These are phyloP conservation scores for Thamnophis sirtalis DNA, from an alignment of 2,113 vertebrate species.

Conservation along the genomic window DNA sequence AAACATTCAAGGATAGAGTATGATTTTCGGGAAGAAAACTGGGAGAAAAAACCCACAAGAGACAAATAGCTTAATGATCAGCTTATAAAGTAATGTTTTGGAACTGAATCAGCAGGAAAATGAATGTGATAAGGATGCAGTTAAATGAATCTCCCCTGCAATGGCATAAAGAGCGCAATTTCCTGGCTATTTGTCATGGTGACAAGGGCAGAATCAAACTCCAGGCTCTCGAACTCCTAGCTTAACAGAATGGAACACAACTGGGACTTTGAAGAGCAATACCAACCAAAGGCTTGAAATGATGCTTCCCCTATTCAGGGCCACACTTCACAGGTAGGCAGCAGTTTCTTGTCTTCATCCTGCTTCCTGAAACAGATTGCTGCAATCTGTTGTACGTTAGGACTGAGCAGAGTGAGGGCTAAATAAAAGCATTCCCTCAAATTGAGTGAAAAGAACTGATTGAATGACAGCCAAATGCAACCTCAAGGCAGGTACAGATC, in stretches of 20 bases:
- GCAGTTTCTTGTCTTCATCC: neutral
- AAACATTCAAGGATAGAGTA: neutral
- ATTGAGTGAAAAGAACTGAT: neutral
- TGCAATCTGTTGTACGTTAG: neutral
- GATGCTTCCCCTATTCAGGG: neutral
- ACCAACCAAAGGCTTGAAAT: neutral
- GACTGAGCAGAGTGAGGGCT: neutral
- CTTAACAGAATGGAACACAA: neutral
- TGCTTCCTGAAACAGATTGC: neutral
- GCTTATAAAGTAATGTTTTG: conserved; percentile 47
- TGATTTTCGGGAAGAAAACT: neutral
- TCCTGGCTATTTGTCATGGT: conserved; percentile 41
- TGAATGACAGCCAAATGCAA: neutral
- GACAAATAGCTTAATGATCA: conserved; percentile 53
- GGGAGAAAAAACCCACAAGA: conserved; percentile 21
- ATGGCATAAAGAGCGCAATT: conserved; percentile 40
- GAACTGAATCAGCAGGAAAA: conserved; percentile 45
- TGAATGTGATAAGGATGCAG: conserved; percentile 50
- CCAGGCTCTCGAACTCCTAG: neutral
- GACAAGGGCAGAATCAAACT: conserved; percentile 12
- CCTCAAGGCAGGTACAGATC: neutral
- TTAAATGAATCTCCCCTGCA: conserved; percentile 27
- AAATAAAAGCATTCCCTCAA: neutral
- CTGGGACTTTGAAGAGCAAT: neutral
- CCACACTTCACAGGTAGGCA: neutral